Evolutionary conservation across 2,888 invertebrate genomes (phyloP), one percentile per base, ranked within the genome.

Genomic region (Hemistola chrysoprasaria): DNA sequence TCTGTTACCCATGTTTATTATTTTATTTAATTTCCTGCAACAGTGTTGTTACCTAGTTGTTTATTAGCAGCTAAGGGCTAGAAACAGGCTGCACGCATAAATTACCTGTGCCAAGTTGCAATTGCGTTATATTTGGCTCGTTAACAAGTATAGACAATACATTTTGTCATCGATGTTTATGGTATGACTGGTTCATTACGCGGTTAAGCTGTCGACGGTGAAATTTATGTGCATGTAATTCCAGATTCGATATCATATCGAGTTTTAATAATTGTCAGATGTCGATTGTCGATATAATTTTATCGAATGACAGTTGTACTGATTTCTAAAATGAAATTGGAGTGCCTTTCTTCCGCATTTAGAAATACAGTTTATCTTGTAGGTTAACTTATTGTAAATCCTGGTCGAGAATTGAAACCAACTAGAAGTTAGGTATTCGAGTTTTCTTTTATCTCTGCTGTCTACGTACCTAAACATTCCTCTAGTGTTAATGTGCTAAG

Each of bases 31-130:
- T 16, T 16, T 16, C 16, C 16, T 16, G 16, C 16, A 16, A 16
- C 16, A 16, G 16, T 16, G 16, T 16, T 16, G 16, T 4, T 4
- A 16, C 16, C 16, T 16, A 16, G 2, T 16, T 16, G 2, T 3
- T 16, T 16, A 6, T 20, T 72, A 69, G 74, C 71, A 73, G 71
- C 74, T 75, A 69, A 24, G 16, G 11, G 72, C 59, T 53, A 53
- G 51, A 56, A 52, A 33, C 30, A 57, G 51, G 22, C 22, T 27
- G 22, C 27, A 25, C 8, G 22, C 22, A 35, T 35, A 51, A 57
- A 47, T 49, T 51, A 41, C 44, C 31, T 32, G 8, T 43, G 47
- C 52, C 56, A 56, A 60, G 52, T 54, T 52, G 44, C 35, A 47
- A 43, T 46, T 37, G 46, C 49, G 41, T 39, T 53, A 49, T 33